These are phyloP conservation scores for Coranthus polyacanthus DNA, from an alignment of 2,797 vertebrate species.

Conservation along the genomic window DNA sequence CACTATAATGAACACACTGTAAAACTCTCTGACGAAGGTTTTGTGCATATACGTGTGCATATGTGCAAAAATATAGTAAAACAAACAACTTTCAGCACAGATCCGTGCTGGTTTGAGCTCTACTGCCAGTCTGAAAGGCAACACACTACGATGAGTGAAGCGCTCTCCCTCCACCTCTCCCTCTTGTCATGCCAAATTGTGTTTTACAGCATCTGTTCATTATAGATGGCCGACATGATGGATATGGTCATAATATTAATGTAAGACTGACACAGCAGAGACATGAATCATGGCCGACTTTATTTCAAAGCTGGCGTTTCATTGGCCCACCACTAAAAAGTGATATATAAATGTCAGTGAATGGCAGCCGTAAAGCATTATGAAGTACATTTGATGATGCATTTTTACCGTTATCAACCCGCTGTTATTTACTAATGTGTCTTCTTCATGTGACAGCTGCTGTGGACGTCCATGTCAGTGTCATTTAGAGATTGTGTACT, in stretches of 20 bases:
- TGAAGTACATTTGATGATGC: slow-evolving; percentile 85
- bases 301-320: slow-evolving; percentile 85
- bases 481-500: slow-evolving; percentile 8
- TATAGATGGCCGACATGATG: slow-evolving; percentile 87
- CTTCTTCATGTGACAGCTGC: slow-evolving; percentile 67
- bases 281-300: slow-evolving; percentile 88
- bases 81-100: neutral
- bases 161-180: slow-evolving; percentile 54
- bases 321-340: slow-evolving; percentile 86
- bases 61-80: too few relatives aligned
- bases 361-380: slow-evolving; percentile 83
- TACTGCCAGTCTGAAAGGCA: slow-evolving; percentile 26
- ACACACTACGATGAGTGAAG: slow-evolving; percentile 55
- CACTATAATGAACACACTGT: too few relatives aligned
- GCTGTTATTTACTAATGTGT: slow-evolving; percentile 83
- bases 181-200: slow-evolving; percentile 82
- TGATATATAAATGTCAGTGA: slow-evolving; percentile 88
- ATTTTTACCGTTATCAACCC: slow-evolving; percentile 82
- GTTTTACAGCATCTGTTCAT: slow-evolving; percentile 87
- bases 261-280: slow-evolving; percentile 85
- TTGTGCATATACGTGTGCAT: too few relatives aligned
- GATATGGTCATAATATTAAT: slow-evolving; percentile 91
- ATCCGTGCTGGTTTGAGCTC: slow-evolving; percentile 1
- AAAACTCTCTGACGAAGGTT: too few relatives aligned
- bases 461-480: slow-evolving; percentile 15